phyloP scores from a whole-genome alignment of 2,888 invertebrate species.

The Anodontia alba region DNA sequence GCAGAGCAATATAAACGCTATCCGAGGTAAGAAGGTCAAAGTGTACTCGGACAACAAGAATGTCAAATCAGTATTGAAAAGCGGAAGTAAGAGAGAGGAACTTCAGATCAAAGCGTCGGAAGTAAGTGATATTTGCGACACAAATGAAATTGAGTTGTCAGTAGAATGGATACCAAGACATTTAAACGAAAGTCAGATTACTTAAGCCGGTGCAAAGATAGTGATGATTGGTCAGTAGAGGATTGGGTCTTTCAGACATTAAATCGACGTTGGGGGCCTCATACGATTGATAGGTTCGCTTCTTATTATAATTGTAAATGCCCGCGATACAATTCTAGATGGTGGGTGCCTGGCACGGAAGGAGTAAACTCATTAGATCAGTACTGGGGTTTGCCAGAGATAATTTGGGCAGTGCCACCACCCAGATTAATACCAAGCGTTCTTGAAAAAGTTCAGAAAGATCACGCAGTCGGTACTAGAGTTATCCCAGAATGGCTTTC shows the following conservation, averaged over 20 bases:
- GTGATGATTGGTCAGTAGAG: conserved; percentile 10
- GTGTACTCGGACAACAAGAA: conserved; percentile 20
- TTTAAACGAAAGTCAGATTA: background rate
- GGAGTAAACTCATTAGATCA: background rate
- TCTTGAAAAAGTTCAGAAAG: background rate
- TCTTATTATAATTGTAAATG: background rate
- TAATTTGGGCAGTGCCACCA: conserved; percentile 14
- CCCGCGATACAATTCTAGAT: conserved; percentile 13
- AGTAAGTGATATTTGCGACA: background rate
- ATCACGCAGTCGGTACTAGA: background rate
- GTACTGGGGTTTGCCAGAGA: background rate
- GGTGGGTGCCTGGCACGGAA: conserved; percentile 1
- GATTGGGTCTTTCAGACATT: background rate
- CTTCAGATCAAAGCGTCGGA: conserved; percentile 1
- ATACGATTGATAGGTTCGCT: conserved; percentile 3
- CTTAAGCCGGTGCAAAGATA: conserved; percentile 6
- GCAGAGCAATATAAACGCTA: background rate
- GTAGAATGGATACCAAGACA: conserved; percentile 20
- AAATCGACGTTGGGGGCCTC: background rate
- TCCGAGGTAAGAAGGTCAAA: conserved; percentile 18
- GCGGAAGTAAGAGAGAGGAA: background rate
- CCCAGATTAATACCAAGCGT: background rate
- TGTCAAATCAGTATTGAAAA: conserved; percentile 1
- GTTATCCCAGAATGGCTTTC: conserved; percentile 18
- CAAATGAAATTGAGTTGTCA: background rate